Base-by-base conservation (phyloP, 2,113 vertebrate species). In the Meriones unguiculatus region DNA sequence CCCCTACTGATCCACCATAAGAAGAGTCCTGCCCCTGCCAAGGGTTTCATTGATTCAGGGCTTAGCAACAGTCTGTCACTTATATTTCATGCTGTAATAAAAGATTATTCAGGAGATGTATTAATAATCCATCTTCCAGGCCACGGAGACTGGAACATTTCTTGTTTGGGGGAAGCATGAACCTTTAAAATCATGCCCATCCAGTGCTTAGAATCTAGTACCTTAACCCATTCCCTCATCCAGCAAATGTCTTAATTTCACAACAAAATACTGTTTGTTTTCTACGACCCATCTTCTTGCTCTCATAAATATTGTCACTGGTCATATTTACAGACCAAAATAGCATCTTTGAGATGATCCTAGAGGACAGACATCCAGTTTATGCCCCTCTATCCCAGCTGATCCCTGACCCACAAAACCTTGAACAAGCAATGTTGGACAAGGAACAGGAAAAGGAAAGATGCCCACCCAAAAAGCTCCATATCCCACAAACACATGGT, bases 161-260 rank as follows among this genome's bases (percentile, higher is more conserved):
- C 18, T 87, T 89, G 0, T 28, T 76, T 92, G n/a, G 87, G 50
- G 17, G 1, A 15, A 7, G n/a, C 24, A 5, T 7, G 35, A 92
- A 46, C n/a, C 5, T 82, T 96, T 90, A 41, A 80, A 95, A 86
- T 67, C 54, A 87, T 7, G 35, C 10, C n/a, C 89, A 38, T 80
- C 25, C 22, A 92, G 38, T 46, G 32, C 50, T 84, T 64, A 72
- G 64, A 59, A 97, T 94, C 69, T 73, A 50, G 30, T 90, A 86
- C 25, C 24, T 93, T 92, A 93, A 94, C 62, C 46, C 30, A 96
- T 28, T 93, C 52, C 30, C 54, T 95, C 54, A 59, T 75, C 8
- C 1, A 94, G 38, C 59, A 82, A 78, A 91, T 89, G 85, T 69
- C 87, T 94, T 89, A 86, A 92, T 97, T 93, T 95, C 28, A 82